Percentiles rank a stretch among this genome's conserved stretches.
Conservation (phyloP, 2,888 invertebrate genomes). For the Platerodrilus igneus region DNA sequence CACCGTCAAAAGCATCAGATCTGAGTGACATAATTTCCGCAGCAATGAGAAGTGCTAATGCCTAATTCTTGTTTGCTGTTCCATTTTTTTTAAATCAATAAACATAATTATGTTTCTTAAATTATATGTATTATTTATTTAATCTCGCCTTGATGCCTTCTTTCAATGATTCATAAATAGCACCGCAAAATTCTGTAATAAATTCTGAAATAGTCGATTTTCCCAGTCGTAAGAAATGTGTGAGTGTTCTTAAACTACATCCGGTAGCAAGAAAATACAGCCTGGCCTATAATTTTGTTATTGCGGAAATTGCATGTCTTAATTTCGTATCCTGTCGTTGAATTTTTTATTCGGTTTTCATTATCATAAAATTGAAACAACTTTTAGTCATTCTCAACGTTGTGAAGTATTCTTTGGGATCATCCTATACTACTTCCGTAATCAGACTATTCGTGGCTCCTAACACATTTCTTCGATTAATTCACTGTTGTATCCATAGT, state of each 20-base stretch:
- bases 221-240: conserved; percentile 29
- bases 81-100: not conserved
- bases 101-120: no score
- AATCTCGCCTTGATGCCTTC: conserved; percentile 27
- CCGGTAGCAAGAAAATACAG: conserved; percentile 29
- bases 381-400: conserved; percentile 6
- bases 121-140: conserved; percentile 10
- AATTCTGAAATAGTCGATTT: conserved; percentile 31
- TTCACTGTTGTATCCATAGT: no score
- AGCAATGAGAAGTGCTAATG: conserved; percentile 1
- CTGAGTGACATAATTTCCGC: not conserved
- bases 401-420: conserved; percentile 22
- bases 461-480: no score
- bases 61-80: not conserved
- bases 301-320: conserved; percentile 25
- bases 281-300: conserved; percentile 20
- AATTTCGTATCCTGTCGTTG: no score
- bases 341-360: conserved; percentile 14
- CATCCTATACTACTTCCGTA: conserved; percentile 25
- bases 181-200: conserved; percentile 30
- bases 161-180: conserved; percentile 27
- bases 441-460: conserved; percentile 28
- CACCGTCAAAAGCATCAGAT: conserved; percentile 2
- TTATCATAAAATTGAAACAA: conserved; percentile 26
- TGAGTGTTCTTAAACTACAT: conserved; percentile 28